Evolutionary conservation across 2,113 vertebrate species (phyloP).

Genomic region (Thunnus maccoyii): DNA sequence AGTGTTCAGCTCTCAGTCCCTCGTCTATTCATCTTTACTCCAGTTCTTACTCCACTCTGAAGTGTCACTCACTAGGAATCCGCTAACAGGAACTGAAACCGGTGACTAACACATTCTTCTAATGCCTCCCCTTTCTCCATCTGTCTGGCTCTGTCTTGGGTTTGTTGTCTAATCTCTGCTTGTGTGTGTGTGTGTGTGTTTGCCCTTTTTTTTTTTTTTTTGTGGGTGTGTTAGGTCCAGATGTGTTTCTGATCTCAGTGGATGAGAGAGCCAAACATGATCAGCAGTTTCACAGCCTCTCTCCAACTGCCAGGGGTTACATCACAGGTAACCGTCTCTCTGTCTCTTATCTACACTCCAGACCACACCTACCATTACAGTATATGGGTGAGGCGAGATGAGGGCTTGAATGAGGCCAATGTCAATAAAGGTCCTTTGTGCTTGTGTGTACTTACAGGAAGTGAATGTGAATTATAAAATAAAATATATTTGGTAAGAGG

Average conservation of each 20-base stretch:
- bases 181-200: conserved; percentile 30
- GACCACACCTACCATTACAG: neutral
- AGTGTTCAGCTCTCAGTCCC: neutral
- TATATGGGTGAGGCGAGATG: neutral
- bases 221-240: conserved; percentile 84
- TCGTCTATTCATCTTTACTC: neutral
- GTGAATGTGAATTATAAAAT: neutral
- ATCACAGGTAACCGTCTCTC: conserved; percentile 89
- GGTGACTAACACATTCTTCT: conserved; percentile 60
- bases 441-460: neutral
- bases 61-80: conserved; percentile 26
- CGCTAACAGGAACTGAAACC: conserved; percentile 56
- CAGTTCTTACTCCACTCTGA: neutral
- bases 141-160: neutral
- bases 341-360: neutral
- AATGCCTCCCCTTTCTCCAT: conserved; percentile 11
- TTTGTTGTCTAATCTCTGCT: neutral
- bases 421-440: neutral
- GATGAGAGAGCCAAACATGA: conserved; percentile 98
- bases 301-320: conserved; percentile 92
- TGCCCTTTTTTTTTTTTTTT: neutral
- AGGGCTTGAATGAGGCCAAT: neutral
- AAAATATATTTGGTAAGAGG: neutral
- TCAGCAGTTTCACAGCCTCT: conserved; percentile 97
- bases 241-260: conserved; percentile 96